These are phyloP conservation scores for Lepidurus packardi DNA, from an alignment of 1,140 invertebrate genomes.

Conservation along the genomic window DNA sequence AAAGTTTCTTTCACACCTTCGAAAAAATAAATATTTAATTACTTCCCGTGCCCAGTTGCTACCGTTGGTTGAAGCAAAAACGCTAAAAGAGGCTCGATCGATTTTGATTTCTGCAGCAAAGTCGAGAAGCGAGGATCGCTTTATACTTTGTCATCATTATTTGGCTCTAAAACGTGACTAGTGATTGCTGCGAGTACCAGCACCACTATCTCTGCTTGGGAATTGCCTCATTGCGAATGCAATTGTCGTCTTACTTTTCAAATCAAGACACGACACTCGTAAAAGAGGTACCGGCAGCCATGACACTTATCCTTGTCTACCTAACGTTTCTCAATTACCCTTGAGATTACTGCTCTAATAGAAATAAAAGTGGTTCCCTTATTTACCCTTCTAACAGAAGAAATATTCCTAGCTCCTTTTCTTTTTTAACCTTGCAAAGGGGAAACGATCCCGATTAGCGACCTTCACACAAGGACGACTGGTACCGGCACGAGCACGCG, in stretches of 20 bases:
- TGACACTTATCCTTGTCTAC: too few relatives aligned
- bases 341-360: neutral
- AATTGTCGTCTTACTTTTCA: conserved; percentile 33
- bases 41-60: neutral
- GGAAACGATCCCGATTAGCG: too few relatives aligned
- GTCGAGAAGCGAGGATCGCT: neutral
- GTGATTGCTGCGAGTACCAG: neutral
- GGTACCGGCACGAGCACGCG: too few relatives aligned
- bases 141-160: neutral
- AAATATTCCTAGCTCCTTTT: too few relatives aligned
- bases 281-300: too few relatives aligned
- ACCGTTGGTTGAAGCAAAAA: neutral
- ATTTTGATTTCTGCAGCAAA: conserved; percentile 13
- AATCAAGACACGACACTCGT: neutral
- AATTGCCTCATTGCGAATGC: neutral
- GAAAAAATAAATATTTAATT: neutral
- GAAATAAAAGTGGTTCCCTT: conserved; percentile 29
- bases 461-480: too few relatives aligned
- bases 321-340: too few relatives aligned
- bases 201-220: neutral
- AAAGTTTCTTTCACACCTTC: neutral
- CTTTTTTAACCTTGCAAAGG: too few relatives aligned
- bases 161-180: neutral
- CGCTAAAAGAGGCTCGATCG: neutral
- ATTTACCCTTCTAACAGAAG: conserved; percentile 17